phyloP scores from a whole-genome alignment of 1,140 invertebrate species.

The Scylla paramamosain region DNA sequence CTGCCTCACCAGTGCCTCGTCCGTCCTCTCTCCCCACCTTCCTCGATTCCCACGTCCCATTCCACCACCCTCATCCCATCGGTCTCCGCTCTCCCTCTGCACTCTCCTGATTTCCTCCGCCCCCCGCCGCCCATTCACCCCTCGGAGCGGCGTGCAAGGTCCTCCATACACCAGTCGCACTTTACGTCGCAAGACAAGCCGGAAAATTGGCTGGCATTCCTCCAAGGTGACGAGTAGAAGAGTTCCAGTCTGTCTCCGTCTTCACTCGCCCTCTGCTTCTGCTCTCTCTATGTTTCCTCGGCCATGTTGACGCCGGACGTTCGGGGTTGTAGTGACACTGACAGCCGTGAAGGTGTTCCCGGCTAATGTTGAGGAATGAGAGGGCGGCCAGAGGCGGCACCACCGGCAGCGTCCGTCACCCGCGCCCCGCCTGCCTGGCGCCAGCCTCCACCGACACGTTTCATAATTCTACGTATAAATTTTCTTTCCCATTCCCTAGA shows the following conservation, averaged over 20 bases:
- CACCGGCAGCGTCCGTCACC: background rate
- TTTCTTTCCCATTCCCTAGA: background rate
- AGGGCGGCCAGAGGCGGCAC: background rate
- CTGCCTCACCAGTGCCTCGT: background rate
- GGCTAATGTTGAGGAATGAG: background rate
- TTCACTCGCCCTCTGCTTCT: background rate
- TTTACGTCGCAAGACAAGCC: background rate
- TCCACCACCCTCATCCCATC: background rate
- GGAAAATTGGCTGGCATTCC: background rate
- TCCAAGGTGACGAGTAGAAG: slow-evolving; percentile 8
- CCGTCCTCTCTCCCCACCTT: background rate
- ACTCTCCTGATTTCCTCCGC: background rate
- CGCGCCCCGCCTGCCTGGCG: background rate
- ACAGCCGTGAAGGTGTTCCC: background rate
- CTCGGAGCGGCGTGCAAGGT: background rate
- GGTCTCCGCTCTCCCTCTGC: background rate
- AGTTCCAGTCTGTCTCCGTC: background rate
- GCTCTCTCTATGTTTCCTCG: background rate
- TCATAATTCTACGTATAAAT: slow-evolving; percentile 17
- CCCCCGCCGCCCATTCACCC: background rate
- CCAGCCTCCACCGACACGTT: background rate
- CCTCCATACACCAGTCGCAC: background rate
- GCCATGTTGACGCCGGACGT: background rate
- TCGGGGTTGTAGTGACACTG: too few species aligned
- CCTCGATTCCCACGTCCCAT: background rate